A percentile compares a stretch with the other conserved stretches of the same genome.
phyloP scores from a whole-genome alignment of 2,888 invertebrate species.

The Tetropium fuscum region DNA sequence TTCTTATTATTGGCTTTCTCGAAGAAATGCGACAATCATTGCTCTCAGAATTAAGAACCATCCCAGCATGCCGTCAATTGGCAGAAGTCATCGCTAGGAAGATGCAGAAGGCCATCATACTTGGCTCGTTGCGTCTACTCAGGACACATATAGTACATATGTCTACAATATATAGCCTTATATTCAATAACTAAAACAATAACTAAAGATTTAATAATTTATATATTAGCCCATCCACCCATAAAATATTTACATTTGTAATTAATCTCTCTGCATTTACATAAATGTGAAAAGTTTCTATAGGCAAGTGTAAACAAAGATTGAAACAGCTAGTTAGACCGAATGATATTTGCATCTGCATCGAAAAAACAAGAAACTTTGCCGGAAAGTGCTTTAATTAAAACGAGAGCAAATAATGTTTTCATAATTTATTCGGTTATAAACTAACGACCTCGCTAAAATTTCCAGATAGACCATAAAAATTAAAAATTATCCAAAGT shows the following conservation, averaged over 20 bases:
- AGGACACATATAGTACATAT: too few relatives aligned
- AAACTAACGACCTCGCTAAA: slow-evolving; percentile 17
- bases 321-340: background rate
- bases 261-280: background rate
- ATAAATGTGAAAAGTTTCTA: background rate
- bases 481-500: slow-evolving; percentile 21
- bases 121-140: too few relatives aligned
- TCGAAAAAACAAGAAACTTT: slow-evolving; percentile 16
- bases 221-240: too few relatives aligned
- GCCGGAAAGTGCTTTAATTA: slow-evolving; percentile 14
- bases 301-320: background rate
- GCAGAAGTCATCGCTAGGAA: too few relatives aligned
- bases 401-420: slow-evolving; percentile 17
- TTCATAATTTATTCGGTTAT: slow-evolving; percentile 24
- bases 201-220: too few relatives aligned
- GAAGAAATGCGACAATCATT: too few relatives aligned
- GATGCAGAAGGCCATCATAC: too few relatives aligned
- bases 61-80: too few relatives aligned
- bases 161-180: too few relatives aligned
- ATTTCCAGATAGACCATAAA: slow-evolving; percentile 23
- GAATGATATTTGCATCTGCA: background rate
- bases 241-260: background rate
- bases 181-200: too few relatives aligned
- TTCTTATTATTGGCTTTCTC: too few relatives aligned
- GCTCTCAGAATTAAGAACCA: too few relatives aligned